These are phyloP conservation scores for Melangyna quadrimaculata DNA, from an alignment of 2,888 invertebrate species.

Conservation along the genomic window DNA sequence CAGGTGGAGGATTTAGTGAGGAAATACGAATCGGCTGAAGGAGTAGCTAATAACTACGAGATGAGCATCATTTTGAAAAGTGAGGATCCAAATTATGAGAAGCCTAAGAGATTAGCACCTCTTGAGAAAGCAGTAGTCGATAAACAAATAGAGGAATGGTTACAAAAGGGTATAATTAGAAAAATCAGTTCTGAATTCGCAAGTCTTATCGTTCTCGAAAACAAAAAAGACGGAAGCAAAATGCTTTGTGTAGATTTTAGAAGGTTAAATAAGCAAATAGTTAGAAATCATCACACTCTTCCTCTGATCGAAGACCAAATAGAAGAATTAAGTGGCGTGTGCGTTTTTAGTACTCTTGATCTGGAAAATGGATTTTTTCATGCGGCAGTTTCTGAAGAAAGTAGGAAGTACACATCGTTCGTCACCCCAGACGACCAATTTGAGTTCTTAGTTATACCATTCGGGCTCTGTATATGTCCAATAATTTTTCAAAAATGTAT, in stretches of 20 bases:
- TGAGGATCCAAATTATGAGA: too few relatives aligned
- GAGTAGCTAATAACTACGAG: background rate
- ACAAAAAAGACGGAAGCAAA: background rate
- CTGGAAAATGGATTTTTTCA: constrained; percentile 54
- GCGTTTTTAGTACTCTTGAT: background rate
- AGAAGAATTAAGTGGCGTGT: background rate
- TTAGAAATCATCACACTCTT: background rate
- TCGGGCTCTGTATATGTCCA: constrained; percentile 64
- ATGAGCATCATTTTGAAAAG: background rate
- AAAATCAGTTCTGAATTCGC: background rate
- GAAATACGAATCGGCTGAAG: background rate
- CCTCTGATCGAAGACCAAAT: background rate
- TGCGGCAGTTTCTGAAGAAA: constrained; percentile 61
- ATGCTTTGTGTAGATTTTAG: background rate
- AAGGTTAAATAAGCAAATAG: background rate
- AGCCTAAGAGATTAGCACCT: too few relatives aligned
- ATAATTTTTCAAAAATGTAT: background rate
- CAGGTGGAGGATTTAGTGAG: background rate
- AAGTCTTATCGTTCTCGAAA: background rate
- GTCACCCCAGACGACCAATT: constrained; percentile 71
- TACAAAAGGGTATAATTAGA: too few relatives aligned
- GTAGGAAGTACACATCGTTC: too few relatives aligned
- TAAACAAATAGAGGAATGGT: too few relatives aligned
- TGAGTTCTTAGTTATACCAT: constrained; percentile 67
- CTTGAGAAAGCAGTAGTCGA: too few relatives aligned